Conservation (phyloP, 2,888 invertebrate genomes). For the Leucophenga maculata region DNA sequence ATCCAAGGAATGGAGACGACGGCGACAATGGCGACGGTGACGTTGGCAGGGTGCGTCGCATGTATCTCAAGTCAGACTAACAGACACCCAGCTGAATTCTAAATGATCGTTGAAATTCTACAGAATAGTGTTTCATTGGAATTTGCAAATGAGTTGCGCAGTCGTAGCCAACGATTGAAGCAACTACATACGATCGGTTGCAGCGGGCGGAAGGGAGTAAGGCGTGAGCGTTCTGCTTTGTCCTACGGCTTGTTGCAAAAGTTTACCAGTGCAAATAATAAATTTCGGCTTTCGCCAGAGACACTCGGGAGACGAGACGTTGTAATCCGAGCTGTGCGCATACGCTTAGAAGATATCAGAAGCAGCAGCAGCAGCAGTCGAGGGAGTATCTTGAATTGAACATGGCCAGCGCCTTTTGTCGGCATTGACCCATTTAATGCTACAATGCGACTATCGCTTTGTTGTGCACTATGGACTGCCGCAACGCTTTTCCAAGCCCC, state of each 20-base stretch:
- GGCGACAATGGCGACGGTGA: no score
- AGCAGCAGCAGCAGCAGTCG: neutral
- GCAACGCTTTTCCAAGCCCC: neutral
- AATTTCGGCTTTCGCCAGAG: constrained; percentile 52
- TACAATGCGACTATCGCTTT: neutral
- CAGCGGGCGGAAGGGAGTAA: neutral
- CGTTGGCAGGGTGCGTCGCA: no score
- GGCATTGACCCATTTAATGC: constrained; percentile 55
- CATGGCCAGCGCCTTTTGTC: constrained; percentile 30
- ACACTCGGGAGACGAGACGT: constrained; percentile 58
- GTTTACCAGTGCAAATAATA: constrained; percentile 58
- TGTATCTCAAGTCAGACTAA: constrained; percentile 22
- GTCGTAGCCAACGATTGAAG: neutral
- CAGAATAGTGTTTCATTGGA: constrained; percentile 69
- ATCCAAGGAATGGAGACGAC: no score
- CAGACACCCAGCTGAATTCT: constrained; percentile 63
- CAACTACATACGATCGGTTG: neutral
- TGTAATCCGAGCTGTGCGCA: constrained; percentile 51
- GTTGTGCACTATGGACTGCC: neutral
- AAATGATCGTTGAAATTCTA: constrained; percentile 69
- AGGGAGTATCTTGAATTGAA: constrained; percentile 13
- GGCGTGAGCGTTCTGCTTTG: neutral
- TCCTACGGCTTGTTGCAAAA: neutral
- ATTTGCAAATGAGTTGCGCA: constrained; percentile 70
- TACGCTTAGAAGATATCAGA: constrained; percentile 19